Conservation (phyloP, 2,113 vertebrate genomes). For the Cichladusa arquata region DNA sequence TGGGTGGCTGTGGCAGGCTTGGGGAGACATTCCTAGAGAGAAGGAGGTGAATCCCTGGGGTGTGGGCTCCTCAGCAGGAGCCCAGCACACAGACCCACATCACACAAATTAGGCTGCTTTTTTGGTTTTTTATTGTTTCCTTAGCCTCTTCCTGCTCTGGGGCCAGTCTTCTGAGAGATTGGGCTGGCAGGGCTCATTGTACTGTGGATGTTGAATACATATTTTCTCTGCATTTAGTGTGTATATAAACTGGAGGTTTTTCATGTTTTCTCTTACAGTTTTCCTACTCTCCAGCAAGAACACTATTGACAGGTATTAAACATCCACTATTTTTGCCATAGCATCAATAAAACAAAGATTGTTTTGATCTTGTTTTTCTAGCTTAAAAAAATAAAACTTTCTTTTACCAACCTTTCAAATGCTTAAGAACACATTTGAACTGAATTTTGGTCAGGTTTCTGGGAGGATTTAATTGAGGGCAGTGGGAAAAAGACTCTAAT, state of each 20-base stretch:
- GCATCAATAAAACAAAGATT: neutral
- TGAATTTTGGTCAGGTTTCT: neutral
- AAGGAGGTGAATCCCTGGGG: neutral
- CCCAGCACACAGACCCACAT: neutral
- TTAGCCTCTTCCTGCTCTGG: neutral
- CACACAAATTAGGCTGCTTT: neutral
- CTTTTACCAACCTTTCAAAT: neutral
- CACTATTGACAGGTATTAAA: neutral
- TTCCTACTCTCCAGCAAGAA: neutral
- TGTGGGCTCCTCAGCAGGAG: neutral
- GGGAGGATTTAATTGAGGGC: neutral
- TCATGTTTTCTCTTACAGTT: neutral
- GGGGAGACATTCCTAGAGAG: neutral
- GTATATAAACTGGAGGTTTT: neutral
- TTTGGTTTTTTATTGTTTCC: neutral
- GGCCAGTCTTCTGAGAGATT: neutral
- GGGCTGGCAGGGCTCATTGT: neutral
- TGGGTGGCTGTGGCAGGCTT: rapidly evolving
- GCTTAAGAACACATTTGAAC: neutral
- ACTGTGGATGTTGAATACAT: neutral
- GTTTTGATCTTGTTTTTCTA: neutral
- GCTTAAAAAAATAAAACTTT: neutral
- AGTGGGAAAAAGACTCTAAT: neutral
- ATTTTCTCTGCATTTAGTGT: neutral
- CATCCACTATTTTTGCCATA: neutral